phyloP scores from a whole-genome alignment of 2,888 invertebrate species.

The Venusia cambrica region DNA sequence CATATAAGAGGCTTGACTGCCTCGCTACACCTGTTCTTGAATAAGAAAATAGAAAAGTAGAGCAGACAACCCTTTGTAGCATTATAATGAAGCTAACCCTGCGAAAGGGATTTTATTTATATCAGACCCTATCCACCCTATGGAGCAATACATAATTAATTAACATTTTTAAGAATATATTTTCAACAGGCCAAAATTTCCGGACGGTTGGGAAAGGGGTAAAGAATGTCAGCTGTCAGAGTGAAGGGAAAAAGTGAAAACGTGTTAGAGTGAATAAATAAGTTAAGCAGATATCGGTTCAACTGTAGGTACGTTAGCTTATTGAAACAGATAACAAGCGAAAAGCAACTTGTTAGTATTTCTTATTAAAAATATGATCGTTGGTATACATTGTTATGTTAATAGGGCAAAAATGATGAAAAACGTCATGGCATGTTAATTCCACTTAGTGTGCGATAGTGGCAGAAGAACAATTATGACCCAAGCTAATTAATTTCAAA shows the following conservation, averaged over 20 bases:
- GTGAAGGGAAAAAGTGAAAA: slow-evolving; percentile 45
- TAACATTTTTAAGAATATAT: slow-evolving; percentile 69
- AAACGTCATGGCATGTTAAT: too few species aligned
- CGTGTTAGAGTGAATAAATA: slow-evolving; percentile 23
- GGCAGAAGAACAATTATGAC: too few species aligned
- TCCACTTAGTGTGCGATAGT: too few species aligned
- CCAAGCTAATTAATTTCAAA: too few species aligned
- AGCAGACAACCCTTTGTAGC: slow-evolving; percentile 11
- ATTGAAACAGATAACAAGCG: too few species aligned
- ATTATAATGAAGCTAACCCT: slow-evolving; percentile 17
- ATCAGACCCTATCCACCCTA: slow-evolving; percentile 39
- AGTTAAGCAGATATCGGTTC: too few species aligned
- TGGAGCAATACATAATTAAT: slow-evolving; percentile 53
- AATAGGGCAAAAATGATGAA: too few species aligned
- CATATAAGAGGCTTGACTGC: too few species aligned
- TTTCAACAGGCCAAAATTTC: slow-evolving; percentile 60
- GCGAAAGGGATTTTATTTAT: slow-evolving; percentile 42
- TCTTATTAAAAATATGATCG: too few species aligned
- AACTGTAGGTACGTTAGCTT: too few species aligned
- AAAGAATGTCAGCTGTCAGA: slow-evolving; percentile 68
- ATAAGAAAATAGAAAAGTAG: slow-evolving; percentile 8
- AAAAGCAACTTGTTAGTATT: too few species aligned
- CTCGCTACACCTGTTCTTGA: neutral
- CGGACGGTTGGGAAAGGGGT: slow-evolving; percentile 61
- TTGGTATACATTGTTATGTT: too few species aligned